Conservation (phyloP, 1,140 invertebrate species). For the Prorops nasuta region DNA sequence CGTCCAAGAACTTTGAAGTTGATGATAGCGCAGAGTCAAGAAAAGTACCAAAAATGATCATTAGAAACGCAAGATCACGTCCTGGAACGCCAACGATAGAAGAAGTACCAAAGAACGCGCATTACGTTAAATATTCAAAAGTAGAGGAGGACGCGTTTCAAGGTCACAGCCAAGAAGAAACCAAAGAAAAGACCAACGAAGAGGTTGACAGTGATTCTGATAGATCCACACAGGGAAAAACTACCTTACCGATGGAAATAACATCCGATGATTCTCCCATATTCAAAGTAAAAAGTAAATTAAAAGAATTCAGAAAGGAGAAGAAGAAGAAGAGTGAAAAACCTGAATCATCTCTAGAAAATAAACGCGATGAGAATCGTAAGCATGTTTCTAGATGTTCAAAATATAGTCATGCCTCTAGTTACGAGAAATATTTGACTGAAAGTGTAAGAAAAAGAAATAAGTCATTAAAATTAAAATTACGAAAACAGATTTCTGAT, state of each 20-base stretch:
- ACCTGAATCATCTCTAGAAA: constrained; percentile 2
- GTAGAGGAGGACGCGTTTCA: background rate
- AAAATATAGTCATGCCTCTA: background rate
- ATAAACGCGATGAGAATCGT: too few relatives aligned
- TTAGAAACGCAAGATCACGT: constrained; percentile 45
- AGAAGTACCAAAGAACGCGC: constrained; percentile 26
- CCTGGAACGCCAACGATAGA: constrained; percentile 46
- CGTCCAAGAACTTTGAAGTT: too few relatives aligned
- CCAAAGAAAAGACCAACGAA: background rate
- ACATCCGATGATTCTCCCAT: constrained; percentile 35
- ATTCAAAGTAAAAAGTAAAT: constrained; percentile 51
- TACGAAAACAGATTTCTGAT: constrained; percentile 29
- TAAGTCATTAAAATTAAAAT: constrained; percentile 38
- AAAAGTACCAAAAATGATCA: constrained; percentile 56
- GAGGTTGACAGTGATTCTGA: constrained; percentile 11
- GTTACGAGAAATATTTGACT: background rate
- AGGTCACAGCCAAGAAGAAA: too few relatives aligned
- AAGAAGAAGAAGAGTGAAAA: constrained; percentile 41
- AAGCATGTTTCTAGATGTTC: too few relatives aligned
- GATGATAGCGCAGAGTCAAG: constrained; percentile 17
- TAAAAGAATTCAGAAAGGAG: constrained; percentile 44
- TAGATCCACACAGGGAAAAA: constrained; percentile 6
- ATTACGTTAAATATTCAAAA: background rate
- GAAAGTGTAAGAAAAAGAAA: constrained; percentile 13
- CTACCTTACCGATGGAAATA: too few relatives aligned